phyloP scores from a whole-genome alignment of 2,888 invertebrate species.

The Chalcosyrphus nemorum region DNA sequence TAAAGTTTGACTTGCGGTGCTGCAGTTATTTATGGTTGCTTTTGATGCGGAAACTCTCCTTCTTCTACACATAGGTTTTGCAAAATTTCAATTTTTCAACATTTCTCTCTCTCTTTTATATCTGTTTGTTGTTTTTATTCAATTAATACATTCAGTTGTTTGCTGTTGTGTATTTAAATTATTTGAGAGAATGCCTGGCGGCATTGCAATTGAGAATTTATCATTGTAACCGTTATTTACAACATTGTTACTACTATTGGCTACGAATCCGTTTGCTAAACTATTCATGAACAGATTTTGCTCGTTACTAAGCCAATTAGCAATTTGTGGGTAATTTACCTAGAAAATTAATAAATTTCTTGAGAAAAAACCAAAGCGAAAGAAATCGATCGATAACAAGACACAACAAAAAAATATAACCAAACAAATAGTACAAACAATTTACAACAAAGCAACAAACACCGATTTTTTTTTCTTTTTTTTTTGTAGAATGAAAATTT shows the following conservation, averaged over 20 bases:
- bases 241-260: conserved; percentile 76
- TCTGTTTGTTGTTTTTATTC: conserved; percentile 57
- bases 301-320: conserved; percentile 77
- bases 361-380: conserved; percentile 32
- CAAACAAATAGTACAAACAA: conserved; percentile 29
- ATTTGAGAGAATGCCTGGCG: conserved; percentile 77
- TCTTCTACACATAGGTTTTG: conserved; percentile 14
- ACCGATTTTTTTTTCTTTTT: conserved; percentile 28
- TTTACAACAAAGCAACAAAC: conserved; percentile 65
- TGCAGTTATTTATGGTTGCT: not conserved
- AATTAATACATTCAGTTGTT: conserved; percentile 78
- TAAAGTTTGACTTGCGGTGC: not conserved
- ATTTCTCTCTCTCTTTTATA: conserved; percentile 52
- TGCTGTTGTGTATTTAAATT: conserved; percentile 76
- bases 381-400: conserved; percentile 27
- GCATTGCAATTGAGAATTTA: conserved; percentile 77
- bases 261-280: conserved; percentile 77
- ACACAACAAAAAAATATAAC: conserved; percentile 4
- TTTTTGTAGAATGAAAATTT: conserved; percentile 16
- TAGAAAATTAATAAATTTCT: conserved; percentile 68
- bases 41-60: conserved; percentile 43
- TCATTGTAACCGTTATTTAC: conserved; percentile 72
- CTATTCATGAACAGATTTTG: conserved; percentile 78
- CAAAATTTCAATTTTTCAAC: conserved; percentile 22
- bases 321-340: conserved; percentile 77